Conservation (phyloP, 2,113 vertebrate species). For the Natator depressus region DNA sequence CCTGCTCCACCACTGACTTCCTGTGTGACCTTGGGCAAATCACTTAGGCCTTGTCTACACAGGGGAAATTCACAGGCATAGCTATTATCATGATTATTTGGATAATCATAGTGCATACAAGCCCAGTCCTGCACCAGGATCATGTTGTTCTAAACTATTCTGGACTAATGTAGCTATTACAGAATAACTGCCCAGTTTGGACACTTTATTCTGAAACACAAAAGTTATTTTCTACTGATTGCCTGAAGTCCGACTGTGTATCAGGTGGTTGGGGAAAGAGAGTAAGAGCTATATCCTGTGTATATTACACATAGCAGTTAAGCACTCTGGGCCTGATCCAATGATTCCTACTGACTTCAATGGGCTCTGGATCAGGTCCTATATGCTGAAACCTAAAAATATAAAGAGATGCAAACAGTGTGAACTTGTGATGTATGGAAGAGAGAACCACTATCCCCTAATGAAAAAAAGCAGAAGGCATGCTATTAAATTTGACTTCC, state of each 20-base stretch:
- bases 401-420: not conserved
- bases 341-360: not conserved
- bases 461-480: too few species aligned
- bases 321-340: not conserved
- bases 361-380: not conserved
- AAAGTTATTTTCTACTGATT: not conserved
- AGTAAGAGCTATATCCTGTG: too few species aligned
- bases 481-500: not conserved
- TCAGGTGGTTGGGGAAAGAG: not conserved
- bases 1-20: not conserved
- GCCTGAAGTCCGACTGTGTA: not conserved
- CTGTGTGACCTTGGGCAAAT: not conserved
- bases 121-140: not conserved
- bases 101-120: not conserved
- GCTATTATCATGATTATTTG: not conserved
- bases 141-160: not conserved
- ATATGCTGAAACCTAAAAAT: not conserved
- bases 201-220: not conserved
- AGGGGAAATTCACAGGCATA: not conserved
- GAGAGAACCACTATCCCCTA: not conserved
- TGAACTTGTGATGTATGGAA: not conserved
- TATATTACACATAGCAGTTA: not conserved
- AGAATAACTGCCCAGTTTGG: not conserved
- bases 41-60: not conserved
- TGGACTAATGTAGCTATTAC: not conserved